phyloP scores from a whole-genome alignment of 2,888 invertebrate genomes.

The Pogonocherus hispidulus region DNA sequence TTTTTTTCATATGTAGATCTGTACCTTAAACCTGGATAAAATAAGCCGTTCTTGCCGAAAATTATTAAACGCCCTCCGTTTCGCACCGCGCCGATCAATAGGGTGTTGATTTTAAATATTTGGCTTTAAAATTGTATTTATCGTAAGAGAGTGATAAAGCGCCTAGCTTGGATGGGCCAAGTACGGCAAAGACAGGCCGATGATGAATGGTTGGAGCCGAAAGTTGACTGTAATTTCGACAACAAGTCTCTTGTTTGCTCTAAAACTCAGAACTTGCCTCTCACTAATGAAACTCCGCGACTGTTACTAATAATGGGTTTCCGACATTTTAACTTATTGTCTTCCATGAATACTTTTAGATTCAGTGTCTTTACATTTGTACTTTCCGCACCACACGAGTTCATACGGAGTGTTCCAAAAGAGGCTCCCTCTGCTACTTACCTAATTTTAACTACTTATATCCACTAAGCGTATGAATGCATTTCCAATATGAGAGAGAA shows the following conservation, averaged over 20 bases:
- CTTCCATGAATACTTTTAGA: too few relatives aligned
- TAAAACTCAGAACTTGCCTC: conserved; percentile 35
- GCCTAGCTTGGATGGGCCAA: conserved; percentile 12
- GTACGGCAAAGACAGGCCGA: conserved; percentile 27
- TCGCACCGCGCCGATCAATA: too few relatives aligned
- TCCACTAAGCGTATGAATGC: too few relatives aligned
- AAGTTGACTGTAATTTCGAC: conserved; percentile 38
- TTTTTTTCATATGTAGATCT: too few relatives aligned
- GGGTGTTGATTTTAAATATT: conserved; percentile 20
- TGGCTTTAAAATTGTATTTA: conserved; percentile 24
- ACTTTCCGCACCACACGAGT: too few relatives aligned
- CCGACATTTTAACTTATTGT: conserved; percentile 16
- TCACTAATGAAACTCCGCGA: conserved; percentile 33
- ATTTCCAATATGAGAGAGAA: too few relatives aligned
- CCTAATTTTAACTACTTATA: too few relatives aligned
- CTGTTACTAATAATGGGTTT: conserved; percentile 22
- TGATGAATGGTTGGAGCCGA: conserved; percentile 35
- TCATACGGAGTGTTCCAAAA: too few relatives aligned
- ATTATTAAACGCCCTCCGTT: not conserved
- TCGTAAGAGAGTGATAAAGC: conserved; percentile 21
- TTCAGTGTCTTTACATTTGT: too few relatives aligned
- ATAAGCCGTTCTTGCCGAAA: not conserved
- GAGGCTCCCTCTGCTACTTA: too few relatives aligned
- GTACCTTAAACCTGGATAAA: not conserved
- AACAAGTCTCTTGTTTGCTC: conserved; percentile 30